Evolutionary conservation across 1,140 invertebrate genomes (phyloP).

Genomic region (Ostrea edulis): DNA sequence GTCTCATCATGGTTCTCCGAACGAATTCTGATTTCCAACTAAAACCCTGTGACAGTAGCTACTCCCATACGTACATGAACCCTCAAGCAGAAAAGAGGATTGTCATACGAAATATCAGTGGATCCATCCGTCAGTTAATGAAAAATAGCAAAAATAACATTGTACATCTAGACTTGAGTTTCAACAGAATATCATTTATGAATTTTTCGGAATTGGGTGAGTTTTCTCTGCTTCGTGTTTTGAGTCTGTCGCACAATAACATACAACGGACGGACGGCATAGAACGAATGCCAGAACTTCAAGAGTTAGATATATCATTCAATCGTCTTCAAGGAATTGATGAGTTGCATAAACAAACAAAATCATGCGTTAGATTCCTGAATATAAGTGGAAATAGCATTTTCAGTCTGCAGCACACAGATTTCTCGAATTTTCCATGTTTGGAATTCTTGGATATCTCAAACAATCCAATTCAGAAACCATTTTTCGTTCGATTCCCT

Average conservation of each 20-base stretch:
- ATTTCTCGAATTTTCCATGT: not conserved
- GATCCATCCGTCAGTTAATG: not conserved
- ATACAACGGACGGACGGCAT: not conserved
- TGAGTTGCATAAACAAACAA: not conserved
- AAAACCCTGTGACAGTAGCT: too few relatives aligned
- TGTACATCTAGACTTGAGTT: not conserved
- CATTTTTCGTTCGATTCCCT: not conserved
- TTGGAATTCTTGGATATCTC: not conserved
- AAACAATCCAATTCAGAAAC: conserved; percentile 1
- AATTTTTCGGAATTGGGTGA: not conserved
- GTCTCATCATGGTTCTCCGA: too few relatives aligned
- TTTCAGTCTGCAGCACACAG: not conserved
- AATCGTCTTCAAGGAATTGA: not conserved
- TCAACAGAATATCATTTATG: not conserved
- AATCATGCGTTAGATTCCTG: not conserved
- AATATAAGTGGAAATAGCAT: not conserved
- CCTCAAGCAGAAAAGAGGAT: not conserved
- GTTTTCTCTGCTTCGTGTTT: not conserved
- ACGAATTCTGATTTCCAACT: too few relatives aligned
- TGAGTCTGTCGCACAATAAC: not conserved
- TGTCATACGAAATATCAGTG: not conserved
- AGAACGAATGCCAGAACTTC: not conserved
- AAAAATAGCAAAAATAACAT: not conserved
- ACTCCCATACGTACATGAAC: too few relatives aligned
- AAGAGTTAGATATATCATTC: not conserved